These are phyloP conservation scores for Cecropterus lyciades DNA, from an alignment of 1,140 invertebrate species.

Conservation along the genomic window DNA sequence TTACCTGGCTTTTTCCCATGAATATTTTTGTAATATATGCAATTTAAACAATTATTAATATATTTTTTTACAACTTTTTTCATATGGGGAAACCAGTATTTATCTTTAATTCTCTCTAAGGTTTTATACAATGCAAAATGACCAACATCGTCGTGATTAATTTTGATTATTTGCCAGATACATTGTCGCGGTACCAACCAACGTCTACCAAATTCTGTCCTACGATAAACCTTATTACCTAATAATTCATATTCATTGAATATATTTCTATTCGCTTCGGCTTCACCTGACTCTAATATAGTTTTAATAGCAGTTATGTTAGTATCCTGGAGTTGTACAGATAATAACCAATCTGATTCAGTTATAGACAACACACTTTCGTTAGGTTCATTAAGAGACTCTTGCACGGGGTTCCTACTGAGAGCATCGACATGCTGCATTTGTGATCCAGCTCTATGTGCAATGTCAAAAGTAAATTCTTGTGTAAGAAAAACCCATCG, in stretches of 20 bases:
- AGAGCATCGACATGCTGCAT: constrained; percentile 47
- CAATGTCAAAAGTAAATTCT: constrained; percentile 49
- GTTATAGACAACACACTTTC: constrained; percentile 14
- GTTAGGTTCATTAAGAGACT: background rate
- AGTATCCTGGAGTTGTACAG: constrained; percentile 44
- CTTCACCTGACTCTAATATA: constrained; percentile 37
- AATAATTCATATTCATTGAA: constrained; percentile 40
- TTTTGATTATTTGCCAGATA: constrained; percentile 15
- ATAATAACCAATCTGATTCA: constrained; percentile 28
- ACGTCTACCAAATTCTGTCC: constrained; percentile 8
- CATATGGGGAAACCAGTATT: constrained; percentile 20
- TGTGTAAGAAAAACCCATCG: constrained; percentile 47
- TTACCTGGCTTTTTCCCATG: constrained; percentile 25
- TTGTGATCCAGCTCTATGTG: constrained; percentile 41
- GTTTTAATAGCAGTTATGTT: constrained; percentile 36
- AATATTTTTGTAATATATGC: constrained; percentile 30
- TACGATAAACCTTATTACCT: constrained; percentile 34
- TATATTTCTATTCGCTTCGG: constrained; percentile 38
- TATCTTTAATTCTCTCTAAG: constrained; percentile 6
- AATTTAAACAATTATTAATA: constrained; percentile 32
- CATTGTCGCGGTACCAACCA: constrained; percentile 18
- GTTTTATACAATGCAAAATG: constrained; percentile 17
- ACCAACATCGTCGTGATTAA: constrained; percentile 14
- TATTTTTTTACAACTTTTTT: constrained; percentile 15
- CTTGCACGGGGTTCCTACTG: constrained; percentile 15